A percentile compares a stretch with the other conserved stretches of the same genome.
phyloP scores from a whole-genome alignment of 2,888 invertebrate species.

The Drosophila kanekoi region DNA sequence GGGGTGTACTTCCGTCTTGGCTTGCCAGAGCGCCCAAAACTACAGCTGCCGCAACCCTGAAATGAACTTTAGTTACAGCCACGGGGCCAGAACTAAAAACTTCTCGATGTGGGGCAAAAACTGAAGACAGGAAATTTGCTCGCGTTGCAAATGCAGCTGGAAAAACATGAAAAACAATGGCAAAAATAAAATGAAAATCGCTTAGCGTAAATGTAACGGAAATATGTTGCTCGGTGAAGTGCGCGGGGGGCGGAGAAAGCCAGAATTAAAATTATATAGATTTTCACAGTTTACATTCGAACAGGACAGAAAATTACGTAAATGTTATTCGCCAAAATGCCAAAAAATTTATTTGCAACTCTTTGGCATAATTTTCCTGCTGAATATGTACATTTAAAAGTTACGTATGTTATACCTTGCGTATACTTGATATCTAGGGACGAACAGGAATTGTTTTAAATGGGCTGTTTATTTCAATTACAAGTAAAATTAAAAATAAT shows the following conservation, averaged over 20 bases:
- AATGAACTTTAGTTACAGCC: slow-evolving; percentile 42
- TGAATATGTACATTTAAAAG: neutral
- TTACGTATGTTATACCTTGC: neutral
- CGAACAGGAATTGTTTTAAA: no score
- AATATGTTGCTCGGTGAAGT: slow-evolving; percentile 24
- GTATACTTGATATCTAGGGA: no score
- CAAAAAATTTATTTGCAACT: neutral
- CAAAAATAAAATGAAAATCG: slow-evolving; percentile 31
- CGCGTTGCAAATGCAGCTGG: slow-evolving; percentile 48
- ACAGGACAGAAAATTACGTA: slow-evolving; percentile 14
- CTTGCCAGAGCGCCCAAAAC: slow-evolving; percentile 6
- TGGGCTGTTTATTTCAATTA: no score
- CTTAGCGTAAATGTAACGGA: slow-evolving; percentile 52
- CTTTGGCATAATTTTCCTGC: neutral
- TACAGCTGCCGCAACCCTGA: slow-evolving; percentile 18
- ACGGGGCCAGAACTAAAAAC: slow-evolving; percentile 31
- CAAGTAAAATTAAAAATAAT: no score
- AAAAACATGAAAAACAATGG: slow-evolving; percentile 25
- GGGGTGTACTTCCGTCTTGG: slow-evolving; percentile 36
- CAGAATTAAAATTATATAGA: slow-evolving; percentile 36
- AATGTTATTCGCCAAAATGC: neutral
- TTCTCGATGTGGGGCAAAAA: slow-evolving; percentile 41
- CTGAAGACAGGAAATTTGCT: slow-evolving; percentile 64
- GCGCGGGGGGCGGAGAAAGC: neutral
- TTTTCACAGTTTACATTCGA: slow-evolving; percentile 15